Base-by-base conservation (phyloP, 2,888 invertebrate genomes). In the Heliconius erato region DNA sequence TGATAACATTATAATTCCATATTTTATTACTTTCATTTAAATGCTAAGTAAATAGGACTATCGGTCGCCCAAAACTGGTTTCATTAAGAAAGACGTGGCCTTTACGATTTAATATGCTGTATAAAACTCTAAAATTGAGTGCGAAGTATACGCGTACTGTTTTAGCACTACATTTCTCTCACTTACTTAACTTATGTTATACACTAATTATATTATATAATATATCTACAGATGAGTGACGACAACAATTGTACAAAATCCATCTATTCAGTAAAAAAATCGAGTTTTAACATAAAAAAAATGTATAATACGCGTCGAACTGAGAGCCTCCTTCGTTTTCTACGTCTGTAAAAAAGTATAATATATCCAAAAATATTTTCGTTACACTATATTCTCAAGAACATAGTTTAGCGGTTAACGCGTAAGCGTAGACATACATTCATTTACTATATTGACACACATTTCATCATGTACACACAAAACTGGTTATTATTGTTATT, bases 401-500 rank as follows among this genome's bases (percentile, higher is more conserved):
- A 63, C 93, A 91, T 82, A 85, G 88, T 90, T 90, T 91, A 92
- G 93, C 92, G 93, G 94, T 93, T 93, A 92, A 93, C 91, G 92
- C 91, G 92, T 91, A 91, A 90, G 88, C 90, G 88, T 90, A 90
- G 88, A 86, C 91, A 91, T 91, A 91, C 90, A 90, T 86, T 86
- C 90, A 89, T 92, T 93, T 92, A 93, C 91, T 90, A 91, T 92
- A 93, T 91, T 94, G 95, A 93, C 94, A 95, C 88, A 95, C 93
- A 92, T 94, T 90, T 90, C 90, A 87, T 89, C 87, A 85, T 82
- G 86, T 83, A 85, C 84, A 69, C 84, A 87, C 87, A 87, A 89
- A 86, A 88, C 87, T 86, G 85, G 80, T 82, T 84, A 78, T 84
- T 79, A 81, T 85, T 86, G 84, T 85, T 86, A 82, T 86, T 86